These are phyloP conservation scores for Nomada flava DNA, from an alignment of 2,888 invertebrate species.

Conservation along the genomic window DNA sequence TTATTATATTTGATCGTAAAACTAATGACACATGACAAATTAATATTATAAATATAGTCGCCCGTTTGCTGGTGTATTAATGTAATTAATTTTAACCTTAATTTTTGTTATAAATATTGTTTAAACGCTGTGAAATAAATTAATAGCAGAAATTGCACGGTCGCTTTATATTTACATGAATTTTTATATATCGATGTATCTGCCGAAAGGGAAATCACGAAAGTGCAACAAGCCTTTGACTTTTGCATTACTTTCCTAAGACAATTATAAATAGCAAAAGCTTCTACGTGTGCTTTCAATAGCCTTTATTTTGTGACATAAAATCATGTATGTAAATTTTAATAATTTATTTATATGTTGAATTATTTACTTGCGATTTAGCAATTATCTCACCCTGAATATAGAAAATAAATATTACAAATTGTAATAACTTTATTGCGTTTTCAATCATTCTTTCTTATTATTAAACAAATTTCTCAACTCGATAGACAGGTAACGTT, in stretches of 20 bases:
- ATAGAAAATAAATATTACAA: conserved; percentile 8
- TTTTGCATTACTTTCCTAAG: conserved; percentile 32
- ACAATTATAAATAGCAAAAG: conserved; percentile 18
- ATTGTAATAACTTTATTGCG: conserved; percentile 15
- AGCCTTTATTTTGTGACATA: conserved; percentile 24
- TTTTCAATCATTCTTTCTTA: conserved; percentile 2
- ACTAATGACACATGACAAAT: conserved; percentile 5
- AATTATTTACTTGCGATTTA: conserved; percentile 4
- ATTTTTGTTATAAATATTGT: conserved; percentile 37
- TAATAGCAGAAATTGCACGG: conserved; percentile 13
- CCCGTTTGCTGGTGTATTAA: conserved; percentile 44
- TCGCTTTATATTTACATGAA: background rate
- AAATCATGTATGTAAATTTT: conserved; percentile 33
- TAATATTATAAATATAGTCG: conserved; percentile 17
- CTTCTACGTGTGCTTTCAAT: conserved; percentile 44
- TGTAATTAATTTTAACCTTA: conserved; percentile 24
- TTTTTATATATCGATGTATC: conserved; percentile 8
- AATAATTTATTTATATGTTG: conserved; percentile 50
- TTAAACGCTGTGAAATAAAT: conserved; percentile 15
- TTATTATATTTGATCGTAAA: background rate
- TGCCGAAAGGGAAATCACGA: background rate
- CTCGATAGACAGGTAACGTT: too few species aligned
- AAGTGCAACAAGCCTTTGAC: conserved; percentile 24
- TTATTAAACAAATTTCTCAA: background rate
- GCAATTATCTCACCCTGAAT: conserved; percentile 5